Evolutionary conservation across 2,888 invertebrate species (phyloP), one percentile per base, ranked within the genome.

Genomic region (Chesias legatella): DNA sequence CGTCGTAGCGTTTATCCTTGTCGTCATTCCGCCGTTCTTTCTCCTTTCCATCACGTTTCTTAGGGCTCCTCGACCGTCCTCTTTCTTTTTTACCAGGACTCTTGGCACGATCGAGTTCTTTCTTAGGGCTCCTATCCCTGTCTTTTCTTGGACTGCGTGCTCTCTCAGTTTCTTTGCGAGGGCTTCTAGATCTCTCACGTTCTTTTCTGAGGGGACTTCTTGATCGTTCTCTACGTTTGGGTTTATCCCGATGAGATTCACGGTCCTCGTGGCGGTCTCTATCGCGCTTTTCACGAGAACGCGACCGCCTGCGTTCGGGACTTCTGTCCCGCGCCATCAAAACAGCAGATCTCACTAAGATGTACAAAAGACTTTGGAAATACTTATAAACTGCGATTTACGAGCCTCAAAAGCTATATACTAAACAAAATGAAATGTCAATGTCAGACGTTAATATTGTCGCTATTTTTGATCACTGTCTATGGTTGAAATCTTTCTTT

Each of bases 251-350:
- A 48, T 82, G 67, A 6, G 67, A 48, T n/a, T 88, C 86, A 4
- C 85, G 77, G 1, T 88, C 85, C 28, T 86, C 85, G 47, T 79
- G 60, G 7, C 85, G 81, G 6, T 88, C 86, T 48, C 79, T 67
- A 1, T 88, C 85, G n/a, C 81, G 77, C 43, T 77, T 71, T 35
- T 86, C 86, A 39, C 81, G 68, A 7, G 85, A 84, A 6, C 84
- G 77, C n/a, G 86, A 85, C 28, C 86, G 72, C 10, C 82, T 73
- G 20, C 83, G 72, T 33, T 88, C 88, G 7, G 78, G 75, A 58
- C 77, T 83, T 48, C 83, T 74, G 36, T 86, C 86, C 31, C 86
- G 60, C 22, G 60, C 82, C 88, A 86, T 86, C 7, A 17, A 17
- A n/a, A n/a, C 26, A 22, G 11, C n/a, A 8, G 3, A 1, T n/a